phyloP scores from a whole-genome alignment of 1,140 invertebrate species.

The Diorhabda carinulata region DNA sequence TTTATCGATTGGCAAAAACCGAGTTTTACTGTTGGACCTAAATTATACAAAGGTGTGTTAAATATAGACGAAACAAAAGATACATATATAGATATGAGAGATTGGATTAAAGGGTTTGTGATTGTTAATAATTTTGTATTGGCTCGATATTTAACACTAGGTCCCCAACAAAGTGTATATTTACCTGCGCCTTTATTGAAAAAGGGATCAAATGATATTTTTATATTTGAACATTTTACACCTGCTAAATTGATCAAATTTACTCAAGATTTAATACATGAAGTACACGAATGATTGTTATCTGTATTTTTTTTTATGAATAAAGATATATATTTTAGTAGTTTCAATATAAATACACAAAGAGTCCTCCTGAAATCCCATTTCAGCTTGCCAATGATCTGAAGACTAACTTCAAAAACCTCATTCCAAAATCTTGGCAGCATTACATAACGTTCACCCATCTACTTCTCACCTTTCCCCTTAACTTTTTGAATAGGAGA shows the following conservation, averaged over 20 bases:
- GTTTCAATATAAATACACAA: no score
- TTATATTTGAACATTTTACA: constrained; percentile 43
- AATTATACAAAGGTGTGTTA: constrained; percentile 25
- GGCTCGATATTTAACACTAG: constrained; percentile 55
- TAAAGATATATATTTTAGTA: no score
- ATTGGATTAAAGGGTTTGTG: constrained; percentile 57
- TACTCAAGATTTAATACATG: constrained; percentile 16
- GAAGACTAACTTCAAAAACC: no score
- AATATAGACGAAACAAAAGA: constrained; percentile 16
- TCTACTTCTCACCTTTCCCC: no score
- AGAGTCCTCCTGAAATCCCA: no score
- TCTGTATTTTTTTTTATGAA: no score
- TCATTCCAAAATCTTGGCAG: no score
- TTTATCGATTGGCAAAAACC: constrained; percentile 26
- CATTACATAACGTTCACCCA: no score
- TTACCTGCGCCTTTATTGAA: constrained; percentile 56
- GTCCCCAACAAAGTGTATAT: constrained; percentile 58
- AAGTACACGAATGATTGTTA: constrained; percentile 13
- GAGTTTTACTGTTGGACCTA: constrained; percentile 15
- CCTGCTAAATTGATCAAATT: neutral
- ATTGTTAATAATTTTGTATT: constrained; percentile 63
- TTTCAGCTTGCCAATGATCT: no score
- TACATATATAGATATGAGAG: constrained; percentile 43
- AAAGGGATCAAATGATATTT: constrained; percentile 50
- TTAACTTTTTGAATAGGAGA: no score